Percentiles rank a stretch among this genome's conserved stretches.
These are phyloP conservation scores for Eupithecia exiguata DNA, from an alignment of 2,888 invertebrate genomes.

Conservation along the genomic window DNA sequence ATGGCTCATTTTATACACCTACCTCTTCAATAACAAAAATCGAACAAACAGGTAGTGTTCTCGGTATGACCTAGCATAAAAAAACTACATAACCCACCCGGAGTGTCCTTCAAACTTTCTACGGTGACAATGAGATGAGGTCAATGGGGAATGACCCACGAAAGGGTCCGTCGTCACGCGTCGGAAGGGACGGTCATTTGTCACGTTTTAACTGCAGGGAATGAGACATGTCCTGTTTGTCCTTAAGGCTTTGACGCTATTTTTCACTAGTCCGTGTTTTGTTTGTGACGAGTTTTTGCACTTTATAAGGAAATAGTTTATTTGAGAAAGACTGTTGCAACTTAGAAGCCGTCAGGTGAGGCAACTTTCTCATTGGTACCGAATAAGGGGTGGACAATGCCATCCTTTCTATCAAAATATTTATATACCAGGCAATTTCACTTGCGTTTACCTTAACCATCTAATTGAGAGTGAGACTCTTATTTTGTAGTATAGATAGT, in stretches of 20 bases:
- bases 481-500: too few species aligned
- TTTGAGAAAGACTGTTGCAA: background rate
- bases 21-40: background rate
- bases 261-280: slow-evolving; percentile 39
- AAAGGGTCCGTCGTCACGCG: slow-evolving; percentile 41
- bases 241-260: slow-evolving; percentile 42
- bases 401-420: background rate
- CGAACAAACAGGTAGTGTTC: background rate
- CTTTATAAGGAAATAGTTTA: slow-evolving; percentile 9
- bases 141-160: slow-evolving; percentile 20
- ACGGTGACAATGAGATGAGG: slow-evolving; percentile 24
- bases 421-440: background rate
- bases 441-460: background rate
- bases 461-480: too few species aligned
- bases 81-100: background rate
- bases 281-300: slow-evolving; percentile 31
- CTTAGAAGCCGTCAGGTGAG: background rate
- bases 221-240: slow-evolving; percentile 56
- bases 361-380: background rate
- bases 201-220: slow-evolving; percentile 59
- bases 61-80: background rate
- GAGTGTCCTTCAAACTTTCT: slow-evolving; percentile 11
- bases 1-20: background rate
- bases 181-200: slow-evolving; percentile 63
- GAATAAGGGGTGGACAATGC: background rate